phyloP scores from a whole-genome alignment of 2,888 invertebrate species.

The Drosophila mulleri region DNA sequence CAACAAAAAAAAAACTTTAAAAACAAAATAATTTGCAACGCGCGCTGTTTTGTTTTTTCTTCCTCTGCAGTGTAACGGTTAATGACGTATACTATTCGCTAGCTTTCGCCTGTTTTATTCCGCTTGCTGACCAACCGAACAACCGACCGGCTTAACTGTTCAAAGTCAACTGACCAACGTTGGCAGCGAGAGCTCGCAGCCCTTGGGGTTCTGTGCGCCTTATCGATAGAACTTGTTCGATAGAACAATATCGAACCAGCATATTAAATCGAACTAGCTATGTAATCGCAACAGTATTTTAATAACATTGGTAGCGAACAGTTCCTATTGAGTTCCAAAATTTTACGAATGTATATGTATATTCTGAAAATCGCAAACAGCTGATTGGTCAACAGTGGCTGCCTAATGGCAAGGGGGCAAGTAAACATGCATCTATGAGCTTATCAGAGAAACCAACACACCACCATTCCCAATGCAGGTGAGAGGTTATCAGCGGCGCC shows the following conservation, averaged over 20 bases:
- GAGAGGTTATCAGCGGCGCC: conserved; percentile 44
- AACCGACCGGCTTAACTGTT: conserved; percentile 66
- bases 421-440: conserved; percentile 37
- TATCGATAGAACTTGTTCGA: background rate
- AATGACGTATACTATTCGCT: conserved; percentile 15
- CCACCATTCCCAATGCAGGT: conserved; percentile 44
- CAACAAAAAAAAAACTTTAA: conserved; percentile 10
- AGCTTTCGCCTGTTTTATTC: background rate
- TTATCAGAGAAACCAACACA: conserved; percentile 35
- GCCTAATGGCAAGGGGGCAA: conserved; percentile 28
- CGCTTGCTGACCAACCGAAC: conserved; percentile 22
- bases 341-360: conserved; percentile 1
- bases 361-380: conserved; percentile 20
- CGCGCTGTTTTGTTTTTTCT: conserved; percentile 61
- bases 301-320: background rate
- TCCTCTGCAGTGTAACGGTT: conserved; percentile 56
- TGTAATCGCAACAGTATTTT: background rate
- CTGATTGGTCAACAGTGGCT: conserved; percentile 21
- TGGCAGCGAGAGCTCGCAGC: background rate
- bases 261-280: background rate
- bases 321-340: background rate
- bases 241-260: background rate
- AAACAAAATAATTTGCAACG: conserved; percentile 43
- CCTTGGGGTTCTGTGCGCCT: background rate
- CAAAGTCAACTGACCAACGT: conserved; percentile 49